Conservation (phyloP, 2,888 invertebrate genomes). For the Pheosia tremula region DNA sequence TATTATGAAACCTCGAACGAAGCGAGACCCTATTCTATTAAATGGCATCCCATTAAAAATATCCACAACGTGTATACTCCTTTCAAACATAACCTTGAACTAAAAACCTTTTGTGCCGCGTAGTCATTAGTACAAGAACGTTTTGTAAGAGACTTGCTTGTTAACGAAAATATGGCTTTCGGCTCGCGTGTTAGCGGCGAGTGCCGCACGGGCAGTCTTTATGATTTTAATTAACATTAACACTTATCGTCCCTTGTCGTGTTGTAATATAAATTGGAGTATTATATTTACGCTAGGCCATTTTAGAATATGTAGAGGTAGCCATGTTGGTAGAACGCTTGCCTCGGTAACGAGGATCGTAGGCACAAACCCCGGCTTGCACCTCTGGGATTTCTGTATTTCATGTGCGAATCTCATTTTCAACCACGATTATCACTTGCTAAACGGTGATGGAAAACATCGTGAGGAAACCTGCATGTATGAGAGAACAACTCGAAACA, state of each 20-base stretch:
- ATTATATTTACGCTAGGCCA: neutral
- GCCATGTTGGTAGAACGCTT: too few species aligned
- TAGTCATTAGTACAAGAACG: conserved; percentile 34
- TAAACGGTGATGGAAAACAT: too few species aligned
- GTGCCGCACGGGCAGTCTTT: conserved; percentile 49
- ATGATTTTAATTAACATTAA: conserved; percentile 59
- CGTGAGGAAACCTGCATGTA: too few species aligned
- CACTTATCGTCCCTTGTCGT: conserved; percentile 44
- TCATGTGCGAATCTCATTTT: too few species aligned
- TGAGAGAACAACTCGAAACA: too few species aligned
- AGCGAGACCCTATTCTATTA: neutral
- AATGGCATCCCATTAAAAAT: conserved; percentile 1
- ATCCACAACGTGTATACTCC: neutral
- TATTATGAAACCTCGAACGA: neutral
- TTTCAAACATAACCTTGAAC: conserved; percentile 32
- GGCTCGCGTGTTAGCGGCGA: conserved; percentile 40
- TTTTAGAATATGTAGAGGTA: neutral
- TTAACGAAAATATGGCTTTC: neutral
- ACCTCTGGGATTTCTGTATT: too few species aligned
- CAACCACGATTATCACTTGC: too few species aligned
- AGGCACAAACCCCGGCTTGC: too few species aligned
- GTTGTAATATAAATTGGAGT: neutral
- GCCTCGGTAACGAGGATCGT: too few species aligned
- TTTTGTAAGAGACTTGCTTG: conserved; percentile 25
- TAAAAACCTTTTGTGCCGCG: conserved; percentile 27